A percentile compares a stretch with the other conserved stretches of the same genome.
phyloP scores from a whole-genome alignment of 2,888 invertebrate genomes.

The Syrista parreyssii region DNA sequence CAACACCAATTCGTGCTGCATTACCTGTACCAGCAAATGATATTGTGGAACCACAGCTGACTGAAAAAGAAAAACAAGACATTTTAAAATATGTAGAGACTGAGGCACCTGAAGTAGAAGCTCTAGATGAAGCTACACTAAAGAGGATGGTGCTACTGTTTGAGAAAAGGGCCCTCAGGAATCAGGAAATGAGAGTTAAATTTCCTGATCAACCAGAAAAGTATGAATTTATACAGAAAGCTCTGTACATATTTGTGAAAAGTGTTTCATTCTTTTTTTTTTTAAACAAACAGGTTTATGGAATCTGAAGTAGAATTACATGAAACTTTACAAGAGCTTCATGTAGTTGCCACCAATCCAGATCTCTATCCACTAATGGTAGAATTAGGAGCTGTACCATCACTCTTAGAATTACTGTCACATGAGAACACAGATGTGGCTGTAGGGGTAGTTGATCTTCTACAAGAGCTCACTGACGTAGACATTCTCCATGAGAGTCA shows the following conservation, averaged over 20 bases:
- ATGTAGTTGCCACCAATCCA: slow-evolving; percentile 94
- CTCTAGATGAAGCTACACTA: slow-evolving; percentile 86
- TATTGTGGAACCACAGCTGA: slow-evolving; percentile 72
- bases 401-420: slow-evolving; percentile 89
- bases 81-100: slow-evolving; percentile 87
- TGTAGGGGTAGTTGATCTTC: slow-evolving; percentile 79
- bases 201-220: slow-evolving; percentile 97
- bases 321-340: slow-evolving; percentile 88
- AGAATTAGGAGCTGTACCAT: slow-evolving; percentile 88
- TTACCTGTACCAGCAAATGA: slow-evolving; percentile 69
- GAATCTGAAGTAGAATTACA: slow-evolving; percentile 96
- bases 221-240: slow-evolving; percentile 54
- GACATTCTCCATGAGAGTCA: slow-evolving; percentile 95
- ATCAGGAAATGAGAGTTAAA: slow-evolving; percentile 98
- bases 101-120: slow-evolving; percentile 85
- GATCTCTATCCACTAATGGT: slow-evolving; percentile 94
- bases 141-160: slow-evolving; percentile 92
- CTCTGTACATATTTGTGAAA: neutral
- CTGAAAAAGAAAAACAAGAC: slow-evolving; percentile 81
- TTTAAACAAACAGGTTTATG: slow-evolving; percentile 79
- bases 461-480: slow-evolving; percentile 93
- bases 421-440: slow-evolving; percentile 97
- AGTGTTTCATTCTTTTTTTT: slow-evolving; percentile 4
- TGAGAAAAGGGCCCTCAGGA: slow-evolving; percentile 93
- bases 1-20: slow-evolving; percentile 57